These are phyloP conservation scores for Salvelinus sp. DNA, from an alignment of 2,113 vertebrate species.

Conservation along the genomic window DNA sequence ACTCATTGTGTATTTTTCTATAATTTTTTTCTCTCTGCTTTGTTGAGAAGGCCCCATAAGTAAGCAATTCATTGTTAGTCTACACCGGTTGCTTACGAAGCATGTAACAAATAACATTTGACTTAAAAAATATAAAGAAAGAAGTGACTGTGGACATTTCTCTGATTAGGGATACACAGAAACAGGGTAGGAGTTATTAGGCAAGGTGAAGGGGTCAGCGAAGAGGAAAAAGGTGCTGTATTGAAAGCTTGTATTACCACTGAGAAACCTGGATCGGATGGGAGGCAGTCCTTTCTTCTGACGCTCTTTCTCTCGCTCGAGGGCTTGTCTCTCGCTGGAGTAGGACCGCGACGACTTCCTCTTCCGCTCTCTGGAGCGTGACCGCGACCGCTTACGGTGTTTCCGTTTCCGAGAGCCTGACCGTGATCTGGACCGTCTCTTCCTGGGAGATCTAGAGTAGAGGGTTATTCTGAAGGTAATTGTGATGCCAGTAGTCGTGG, in stretches of 20 bases:
- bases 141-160: background rate
- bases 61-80: no score
- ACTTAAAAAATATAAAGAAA: background rate
- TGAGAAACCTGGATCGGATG: conserved; percentile 91
- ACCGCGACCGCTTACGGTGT: conserved; percentile 92
- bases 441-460: conserved; percentile 86
- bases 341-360: conserved; percentile 94
- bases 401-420: conserved; percentile 96
- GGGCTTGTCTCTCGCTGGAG: conserved; percentile 90
- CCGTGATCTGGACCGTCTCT: conserved; percentile 90
- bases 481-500: background rate
- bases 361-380: conserved; percentile 93
- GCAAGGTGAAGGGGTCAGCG: background rate
- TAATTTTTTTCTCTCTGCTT: no score
- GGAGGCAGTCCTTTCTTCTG: conserved; percentile 97
- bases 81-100: no score
- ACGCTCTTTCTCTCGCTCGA: conserved; percentile 93
- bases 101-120: background rate
- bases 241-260: conserved; percentile 71
- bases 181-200: background rate
- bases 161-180: no score
- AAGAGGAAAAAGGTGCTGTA: no score
- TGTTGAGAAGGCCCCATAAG: no score
- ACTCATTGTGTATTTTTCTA: no score
- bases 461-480: background rate